These are phyloP conservation scores for Moxostoma hubbsi DNA, from an alignment of 2,797 vertebrate genomes.

Conservation along the genomic window DNA sequence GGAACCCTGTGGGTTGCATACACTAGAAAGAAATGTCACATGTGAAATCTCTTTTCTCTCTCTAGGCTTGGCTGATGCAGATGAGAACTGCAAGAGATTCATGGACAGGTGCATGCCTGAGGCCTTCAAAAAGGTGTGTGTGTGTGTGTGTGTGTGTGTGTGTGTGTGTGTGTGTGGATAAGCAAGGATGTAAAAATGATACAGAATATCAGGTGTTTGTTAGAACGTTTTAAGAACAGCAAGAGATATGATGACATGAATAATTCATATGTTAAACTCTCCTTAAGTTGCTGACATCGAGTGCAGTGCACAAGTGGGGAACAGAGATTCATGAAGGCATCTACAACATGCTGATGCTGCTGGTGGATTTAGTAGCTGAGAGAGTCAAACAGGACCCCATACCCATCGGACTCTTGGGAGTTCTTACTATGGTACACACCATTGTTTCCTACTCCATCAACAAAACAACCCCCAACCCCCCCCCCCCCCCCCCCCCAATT, in stretches of 20 bases:
- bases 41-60: not conserved
- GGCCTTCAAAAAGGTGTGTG: slow-evolving; percentile 97
- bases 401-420: slow-evolving; percentile 89
- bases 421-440: slow-evolving; percentile 91
- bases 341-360: slow-evolving; percentile 98
- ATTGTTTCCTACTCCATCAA: too few species aligned
- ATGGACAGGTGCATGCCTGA: slow-evolving; percentile 98
- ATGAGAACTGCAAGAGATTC: slow-evolving; percentile 98
- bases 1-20: not conserved
- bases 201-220: not conserved
- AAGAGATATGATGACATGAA: not conserved
- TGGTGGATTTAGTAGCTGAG: slow-evolving; percentile 96
- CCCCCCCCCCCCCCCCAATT: too few species aligned
- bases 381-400: slow-evolving; percentile 96
- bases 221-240: not conserved
- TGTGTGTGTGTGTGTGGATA: slow-evolving; percentile 76
- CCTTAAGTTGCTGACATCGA: slow-evolving; percentile 91
- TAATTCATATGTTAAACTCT: not conserved
- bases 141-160: slow-evolving; percentile 86
- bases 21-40: not conserved
- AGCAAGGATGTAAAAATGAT: not conserved
- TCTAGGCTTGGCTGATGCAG: slow-evolving; percentile 93
- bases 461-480: too few species aligned
- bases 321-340: slow-evolving; percentile 99
- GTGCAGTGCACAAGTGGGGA: slow-evolving; percentile 98